Conservation (phyloP, 1,140 invertebrate genomes). For the Scaptomyza hsui region DNA sequence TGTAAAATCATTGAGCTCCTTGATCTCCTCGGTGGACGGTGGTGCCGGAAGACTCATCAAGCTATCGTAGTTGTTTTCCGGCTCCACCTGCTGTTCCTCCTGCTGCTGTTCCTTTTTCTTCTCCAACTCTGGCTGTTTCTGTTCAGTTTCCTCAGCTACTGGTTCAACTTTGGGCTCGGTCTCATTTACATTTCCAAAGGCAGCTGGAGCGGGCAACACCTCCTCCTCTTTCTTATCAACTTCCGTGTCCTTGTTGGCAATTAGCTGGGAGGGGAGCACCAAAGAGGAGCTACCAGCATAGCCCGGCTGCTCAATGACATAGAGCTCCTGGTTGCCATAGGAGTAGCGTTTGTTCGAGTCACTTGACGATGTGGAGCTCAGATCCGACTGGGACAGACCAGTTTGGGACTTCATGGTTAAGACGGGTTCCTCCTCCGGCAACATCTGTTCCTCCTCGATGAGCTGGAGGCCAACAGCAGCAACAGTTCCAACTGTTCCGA, state of each 20-base stretch:
- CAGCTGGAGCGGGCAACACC: constrained; percentile 84
- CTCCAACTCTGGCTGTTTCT: background rate
- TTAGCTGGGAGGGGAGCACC: constrained; percentile 42
- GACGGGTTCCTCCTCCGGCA: constrained; percentile 74
- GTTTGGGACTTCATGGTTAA: constrained; percentile 85
- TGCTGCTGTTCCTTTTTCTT: background rate
- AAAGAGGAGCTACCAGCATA: constrained; percentile 84
- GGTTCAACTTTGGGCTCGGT: background rate
- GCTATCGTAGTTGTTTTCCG: constrained; percentile 74
- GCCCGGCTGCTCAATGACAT: constrained; percentile 89
- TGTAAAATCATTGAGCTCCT: constrained; percentile 72
- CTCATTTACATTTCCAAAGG: constrained; percentile 85
- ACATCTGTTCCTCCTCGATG: constrained; percentile 64
- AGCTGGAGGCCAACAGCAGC: constrained; percentile 85
- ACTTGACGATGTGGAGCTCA: constrained; percentile 88
- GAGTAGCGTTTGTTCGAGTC: constrained; percentile 89
- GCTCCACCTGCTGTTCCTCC: constrained; percentile 22
- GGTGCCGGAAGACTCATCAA: constrained; percentile 81
- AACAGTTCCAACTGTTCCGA: constrained; percentile 34
- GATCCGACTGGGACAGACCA: constrained; percentile 90
- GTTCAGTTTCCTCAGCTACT: background rate
- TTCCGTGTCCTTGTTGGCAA: constrained; percentile 10
- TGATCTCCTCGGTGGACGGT: constrained; percentile 80
- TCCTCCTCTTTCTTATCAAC: constrained; percentile 23
- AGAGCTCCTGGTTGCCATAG: constrained; percentile 91